phyloP scores from a whole-genome alignment of 2,113 vertebrate species.

The Hoplias malabaricus region DNA sequence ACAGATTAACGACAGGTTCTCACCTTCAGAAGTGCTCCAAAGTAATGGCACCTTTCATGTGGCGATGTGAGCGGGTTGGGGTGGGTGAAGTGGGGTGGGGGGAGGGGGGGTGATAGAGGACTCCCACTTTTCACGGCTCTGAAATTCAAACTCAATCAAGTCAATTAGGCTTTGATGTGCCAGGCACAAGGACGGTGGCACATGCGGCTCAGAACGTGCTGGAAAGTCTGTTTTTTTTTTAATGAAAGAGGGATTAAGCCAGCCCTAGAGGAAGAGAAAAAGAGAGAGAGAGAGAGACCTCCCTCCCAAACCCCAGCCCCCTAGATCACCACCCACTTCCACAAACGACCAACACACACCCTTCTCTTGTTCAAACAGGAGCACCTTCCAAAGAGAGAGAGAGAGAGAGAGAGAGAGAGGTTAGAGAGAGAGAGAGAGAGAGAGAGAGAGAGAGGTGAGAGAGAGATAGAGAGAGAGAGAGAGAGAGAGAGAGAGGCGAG shows the following conservation, averaged over 20 bases:
- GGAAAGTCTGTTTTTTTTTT: conserved; percentile 45
- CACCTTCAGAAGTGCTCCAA: conserved; percentile 14
- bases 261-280: conserved; percentile 44
- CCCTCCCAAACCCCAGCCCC: conserved; percentile 27
- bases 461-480: background rate
- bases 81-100: too few species aligned
- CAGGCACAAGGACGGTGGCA: conserved; percentile 29
- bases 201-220: conserved; percentile 30
- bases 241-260: conserved; percentile 45
- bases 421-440: background rate
- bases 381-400: conserved; percentile 11
- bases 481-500: conserved; percentile 14
- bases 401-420: conserved; percentile 5
- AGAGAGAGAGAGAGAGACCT: too few species aligned
- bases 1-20: conserved; percentile 16
- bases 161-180: conserved; percentile 44
- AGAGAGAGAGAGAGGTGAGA: conserved; percentile 18
- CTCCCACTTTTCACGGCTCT: conserved; percentile 22
- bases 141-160: conserved; percentile 44
- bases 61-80: too few species aligned
- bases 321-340: background rate
- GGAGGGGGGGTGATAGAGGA: too few species aligned
- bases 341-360: too few species aligned
- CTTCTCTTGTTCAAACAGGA: conserved; percentile 39
- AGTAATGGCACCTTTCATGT: conserved; percentile 30